These are phyloP conservation scores for Sarcophaga rosellei DNA, from an alignment of 2,888 invertebrate species.

Conservation along the genomic window DNA sequence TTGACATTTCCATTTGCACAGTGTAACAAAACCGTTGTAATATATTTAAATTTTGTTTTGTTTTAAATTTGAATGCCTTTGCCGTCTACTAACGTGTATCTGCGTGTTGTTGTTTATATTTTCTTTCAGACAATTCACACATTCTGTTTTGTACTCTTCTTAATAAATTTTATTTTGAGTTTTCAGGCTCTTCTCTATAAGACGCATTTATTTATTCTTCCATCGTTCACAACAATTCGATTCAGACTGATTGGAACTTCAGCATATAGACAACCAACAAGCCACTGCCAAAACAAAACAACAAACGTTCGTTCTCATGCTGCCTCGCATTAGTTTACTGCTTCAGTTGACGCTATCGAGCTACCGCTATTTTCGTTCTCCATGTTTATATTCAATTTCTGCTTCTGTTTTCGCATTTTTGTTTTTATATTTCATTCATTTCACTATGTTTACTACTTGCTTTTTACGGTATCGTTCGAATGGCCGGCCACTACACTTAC, in stretches of 20 bases:
- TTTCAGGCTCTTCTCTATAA: constrained; percentile 34
- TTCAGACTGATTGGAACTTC: constrained; percentile 76
- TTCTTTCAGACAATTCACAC: constrained; percentile 28
- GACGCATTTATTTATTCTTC: constrained; percentile 69
- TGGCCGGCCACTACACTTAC: constrained; percentile 22
- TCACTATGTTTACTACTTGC: constrained; percentile 30
- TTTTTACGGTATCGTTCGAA: constrained; percentile 11
- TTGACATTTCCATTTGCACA: constrained; percentile 1
- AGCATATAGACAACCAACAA: constrained; percentile 74
- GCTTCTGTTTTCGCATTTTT: constrained; percentile 41
- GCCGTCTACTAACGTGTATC: not conserved
- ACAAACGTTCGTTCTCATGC: constrained; percentile 46
- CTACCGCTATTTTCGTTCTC: not conserved
- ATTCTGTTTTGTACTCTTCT: constrained; percentile 9
- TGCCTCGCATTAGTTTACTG: constrained; percentile 20
- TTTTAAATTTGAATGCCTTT: not conserved
- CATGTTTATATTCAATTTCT: not conserved
- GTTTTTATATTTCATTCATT: constrained; percentile 25
- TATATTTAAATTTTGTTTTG: not conserved
- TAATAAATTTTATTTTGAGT: constrained; percentile 2
- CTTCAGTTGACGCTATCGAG: constrained; percentile 16
- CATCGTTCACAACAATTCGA: constrained; percentile 78
- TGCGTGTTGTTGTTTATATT: not conserved
- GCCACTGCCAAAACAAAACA: constrained; percentile 68
- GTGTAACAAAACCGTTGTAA: constrained; percentile 5